Evolutionary conservation across 2,888 invertebrate genomes (phyloP).

Genomic region (Chesias legatella): DNA sequence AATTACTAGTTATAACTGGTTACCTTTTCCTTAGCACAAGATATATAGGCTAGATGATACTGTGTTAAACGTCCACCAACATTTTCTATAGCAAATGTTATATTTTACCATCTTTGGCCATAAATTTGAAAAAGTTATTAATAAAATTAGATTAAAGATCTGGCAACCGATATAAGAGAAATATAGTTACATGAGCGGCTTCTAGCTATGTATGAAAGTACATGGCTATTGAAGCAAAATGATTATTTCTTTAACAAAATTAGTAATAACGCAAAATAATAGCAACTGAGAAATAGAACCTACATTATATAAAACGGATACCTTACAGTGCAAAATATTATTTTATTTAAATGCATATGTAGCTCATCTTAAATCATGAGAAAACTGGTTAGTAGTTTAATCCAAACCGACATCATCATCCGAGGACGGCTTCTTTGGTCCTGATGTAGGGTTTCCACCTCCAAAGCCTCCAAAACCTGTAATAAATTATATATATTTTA

Average conservation of each 20-base stretch:
- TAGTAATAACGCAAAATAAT: not conserved
- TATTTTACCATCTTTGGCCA: constrained; percentile 30
- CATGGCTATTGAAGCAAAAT: too few relatives aligned
- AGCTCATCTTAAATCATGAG: constrained; percentile 16
- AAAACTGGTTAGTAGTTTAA: constrained; percentile 46
- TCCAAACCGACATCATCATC: constrained; percentile 85
- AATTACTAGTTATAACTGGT: constrained; percentile 6
- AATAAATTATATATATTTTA: constrained; percentile 13
- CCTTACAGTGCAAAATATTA: too few relatives aligned
- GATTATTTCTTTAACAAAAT: too few relatives aligned
- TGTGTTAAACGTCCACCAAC: too few relatives aligned
- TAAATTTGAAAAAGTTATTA: constrained; percentile 17
- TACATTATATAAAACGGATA: too few relatives aligned
- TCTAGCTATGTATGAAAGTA: too few relatives aligned
- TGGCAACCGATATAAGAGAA: not conserved
- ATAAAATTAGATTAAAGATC: constrained; percentile 7
- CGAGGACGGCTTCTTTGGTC: constrained; percentile 56
- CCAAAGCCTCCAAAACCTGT: constrained; percentile 54
- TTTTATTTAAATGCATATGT: constrained; percentile 5
- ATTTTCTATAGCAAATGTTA: constrained; percentile 18
- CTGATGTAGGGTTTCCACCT: constrained; percentile 39
- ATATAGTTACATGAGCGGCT: not conserved
- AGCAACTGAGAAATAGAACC: not conserved
- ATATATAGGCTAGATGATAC: too few relatives aligned
- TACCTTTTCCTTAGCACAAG: too few relatives aligned